Conservation (phyloP, 2,797 vertebrate genomes). For the Myotis findleyi region DNA sequence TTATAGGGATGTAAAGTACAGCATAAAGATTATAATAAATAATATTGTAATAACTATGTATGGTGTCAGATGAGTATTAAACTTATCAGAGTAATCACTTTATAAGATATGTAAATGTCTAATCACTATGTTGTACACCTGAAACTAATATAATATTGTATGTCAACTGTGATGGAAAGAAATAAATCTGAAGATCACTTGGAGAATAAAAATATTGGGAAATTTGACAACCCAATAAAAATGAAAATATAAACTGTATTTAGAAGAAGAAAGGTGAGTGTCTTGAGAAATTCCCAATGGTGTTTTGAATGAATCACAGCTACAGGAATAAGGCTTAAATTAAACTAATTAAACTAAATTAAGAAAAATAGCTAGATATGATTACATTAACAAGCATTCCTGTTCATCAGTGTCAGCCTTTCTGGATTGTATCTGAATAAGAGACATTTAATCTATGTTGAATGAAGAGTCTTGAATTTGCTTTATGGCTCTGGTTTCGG, state of each 20-base stretch:
- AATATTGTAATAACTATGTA: not conserved
- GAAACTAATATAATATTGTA: not conserved
- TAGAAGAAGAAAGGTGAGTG: not conserved
- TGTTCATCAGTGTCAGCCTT: not conserved
- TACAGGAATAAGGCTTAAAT: constrained; percentile 5
- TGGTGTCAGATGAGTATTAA: not conserved
- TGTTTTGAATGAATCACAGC: constrained; percentile 32
- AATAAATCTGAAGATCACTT: not conserved
- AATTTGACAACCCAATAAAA: constrained; percentile 40
- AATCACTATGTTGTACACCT: not conserved
- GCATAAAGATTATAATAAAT: not conserved
- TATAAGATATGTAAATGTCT: not conserved
- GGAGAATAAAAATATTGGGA: not conserved
- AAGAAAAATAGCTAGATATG: constrained; percentile 46
- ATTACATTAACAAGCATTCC: constrained; percentile 46
- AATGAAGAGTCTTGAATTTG: not conserved
- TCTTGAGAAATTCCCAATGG: constrained; percentile 53
- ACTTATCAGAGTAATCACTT: not conserved
- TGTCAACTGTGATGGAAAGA: not conserved
- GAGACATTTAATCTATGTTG: not conserved
- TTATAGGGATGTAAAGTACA: not conserved
- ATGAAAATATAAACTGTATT: constrained; percentile 31
- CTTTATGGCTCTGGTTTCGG: not conserved
- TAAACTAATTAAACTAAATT: constrained; percentile 56
- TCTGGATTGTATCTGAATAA: constrained; percentile 22